These are phyloP conservation scores for Pocillopora meandrina DNA, from an alignment of 92 coral and sea anemone genomes.

Conservation along the genomic window DNA sequence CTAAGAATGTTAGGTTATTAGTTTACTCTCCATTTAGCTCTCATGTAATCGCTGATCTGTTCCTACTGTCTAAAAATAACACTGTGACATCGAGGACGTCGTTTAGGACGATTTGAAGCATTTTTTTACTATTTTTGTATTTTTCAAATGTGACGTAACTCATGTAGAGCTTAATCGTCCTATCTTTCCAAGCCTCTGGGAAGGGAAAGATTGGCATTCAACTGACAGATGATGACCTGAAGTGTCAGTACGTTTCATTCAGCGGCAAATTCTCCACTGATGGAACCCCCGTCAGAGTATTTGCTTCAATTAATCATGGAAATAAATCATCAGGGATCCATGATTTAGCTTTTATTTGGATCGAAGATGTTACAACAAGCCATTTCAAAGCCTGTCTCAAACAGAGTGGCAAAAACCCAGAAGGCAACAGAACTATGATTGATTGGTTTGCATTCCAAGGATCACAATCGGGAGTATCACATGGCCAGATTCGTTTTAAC, in stretches of 20 bases:
- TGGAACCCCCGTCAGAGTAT: conserved; percentile 12
- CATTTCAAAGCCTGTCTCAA: conserved; percentile 27
- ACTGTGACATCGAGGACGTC: too few species aligned
- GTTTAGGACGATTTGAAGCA: too few species aligned
- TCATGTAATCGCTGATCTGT: too few species aligned
- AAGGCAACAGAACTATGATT: conserved; percentile 1
- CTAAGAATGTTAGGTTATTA: too few species aligned
- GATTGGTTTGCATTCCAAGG: conserved; percentile 13
- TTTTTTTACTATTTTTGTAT: too few species aligned
- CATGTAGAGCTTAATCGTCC: background rate
- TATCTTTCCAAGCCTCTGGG: background rate
- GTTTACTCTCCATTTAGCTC: too few species aligned
- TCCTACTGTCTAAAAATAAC: too few species aligned
- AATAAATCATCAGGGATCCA: conserved; percentile 3
- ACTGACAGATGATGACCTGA: background rate
- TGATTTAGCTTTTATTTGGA: conserved; percentile 15
- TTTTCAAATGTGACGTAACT: too few species aligned
- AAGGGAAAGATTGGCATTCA: background rate
- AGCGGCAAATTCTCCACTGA: conserved; percentile 11
- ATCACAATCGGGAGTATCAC: background rate
- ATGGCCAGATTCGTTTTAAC: background rate
- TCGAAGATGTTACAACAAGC: background rate
- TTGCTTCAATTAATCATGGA: conserved; percentile 23
- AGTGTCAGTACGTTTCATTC: conserved; percentile 12
- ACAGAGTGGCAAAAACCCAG: background rate